Percentiles rank a stretch among this genome's conserved stretches.
phyloP scores from a whole-genome alignment of 2,797 vertebrate species.

The Ptychadena robeensis region DNA sequence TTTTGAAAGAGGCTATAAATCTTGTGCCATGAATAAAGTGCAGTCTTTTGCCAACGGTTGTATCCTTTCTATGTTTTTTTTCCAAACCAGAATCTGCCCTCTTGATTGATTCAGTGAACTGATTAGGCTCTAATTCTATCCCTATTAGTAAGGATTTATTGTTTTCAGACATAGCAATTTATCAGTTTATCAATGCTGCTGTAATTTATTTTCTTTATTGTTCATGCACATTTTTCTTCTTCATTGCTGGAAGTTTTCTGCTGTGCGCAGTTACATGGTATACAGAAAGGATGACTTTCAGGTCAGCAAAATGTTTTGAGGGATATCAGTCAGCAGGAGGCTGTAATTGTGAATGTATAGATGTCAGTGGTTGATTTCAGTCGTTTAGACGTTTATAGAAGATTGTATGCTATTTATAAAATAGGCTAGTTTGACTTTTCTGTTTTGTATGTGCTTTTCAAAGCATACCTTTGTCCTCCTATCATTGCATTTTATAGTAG shows the following conservation, averaged over 20 bases:
- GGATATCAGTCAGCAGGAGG: constrained; percentile 3
- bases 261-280: neutral
- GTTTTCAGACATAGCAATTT: neutral
- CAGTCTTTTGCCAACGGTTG: neutral
- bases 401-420: neutral
- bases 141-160: neutral
- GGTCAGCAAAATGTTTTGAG: neutral
- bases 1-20: neutral
- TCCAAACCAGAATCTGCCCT: neutral
- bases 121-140: neutral
- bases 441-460: neutral
- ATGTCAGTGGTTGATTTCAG: constrained; percentile 1
- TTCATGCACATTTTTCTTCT: neutral
- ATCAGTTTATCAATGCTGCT: neutral
- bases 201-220: neutral
- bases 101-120: neutral
- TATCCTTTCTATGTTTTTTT: neutral
- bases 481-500: neutral
- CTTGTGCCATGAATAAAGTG: neutral
- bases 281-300: neutral
- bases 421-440: neutral
- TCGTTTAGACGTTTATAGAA: neutral
- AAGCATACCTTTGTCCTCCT: neutral
- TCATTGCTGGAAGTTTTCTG: neutral
- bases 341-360: constrained; percentile 9